Evolutionary conservation across 2,797 vertebrate species (phyloP), one percentile per base, ranked within the genome.

Genomic region (Crotalus adamanteus): DNA sequence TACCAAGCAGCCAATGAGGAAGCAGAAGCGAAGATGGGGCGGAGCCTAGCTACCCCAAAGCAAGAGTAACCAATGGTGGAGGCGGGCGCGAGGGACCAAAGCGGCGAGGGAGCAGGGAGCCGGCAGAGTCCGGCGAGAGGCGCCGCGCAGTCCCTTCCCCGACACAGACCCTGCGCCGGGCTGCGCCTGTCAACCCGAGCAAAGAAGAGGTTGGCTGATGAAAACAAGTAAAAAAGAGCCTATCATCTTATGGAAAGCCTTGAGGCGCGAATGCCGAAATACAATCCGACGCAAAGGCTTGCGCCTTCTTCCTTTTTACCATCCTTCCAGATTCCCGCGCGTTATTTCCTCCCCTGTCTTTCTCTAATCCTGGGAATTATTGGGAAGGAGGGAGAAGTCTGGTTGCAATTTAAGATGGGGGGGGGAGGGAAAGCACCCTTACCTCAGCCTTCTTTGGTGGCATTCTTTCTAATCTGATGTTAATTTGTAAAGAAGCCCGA

Each of bases 1-100:
- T 26, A 14, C 11, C 0, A 6, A 9, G 55, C 42, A 14, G 25
- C 96, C 95, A 96, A 96, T 96, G 87, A 78, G 51, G 31, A 8
- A 1, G 16, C 26, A 3, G 1, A 18, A 65, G n/a, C 18, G 47
- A 3, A 12, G 47, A 20, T 2, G 20, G 59, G 91, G 93, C 16
- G 47, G 83, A 28, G 69, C 20, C 55, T 13, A 28, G 16, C 16
- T 53, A n/a, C 28, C 53, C 63, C 20, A 13, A 14, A 14, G 53
- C 2, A 1, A 9, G 28, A 2, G n/a, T 13, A 51, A 11, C 92
- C 92, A 87, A 93, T 87, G 55, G 55, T 0, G 28, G 86, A 2
- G 57, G 56, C 20, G 89, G 86, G 56, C 31, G 42, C 55, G 25
- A 16, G 7, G n/a, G 16, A 22, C 55, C 51, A 26, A 3, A 25